These are phyloP conservation scores for Aethina tumida DNA, from an alignment of 1,140 invertebrate genomes.

Conservation along the genomic window DNA sequence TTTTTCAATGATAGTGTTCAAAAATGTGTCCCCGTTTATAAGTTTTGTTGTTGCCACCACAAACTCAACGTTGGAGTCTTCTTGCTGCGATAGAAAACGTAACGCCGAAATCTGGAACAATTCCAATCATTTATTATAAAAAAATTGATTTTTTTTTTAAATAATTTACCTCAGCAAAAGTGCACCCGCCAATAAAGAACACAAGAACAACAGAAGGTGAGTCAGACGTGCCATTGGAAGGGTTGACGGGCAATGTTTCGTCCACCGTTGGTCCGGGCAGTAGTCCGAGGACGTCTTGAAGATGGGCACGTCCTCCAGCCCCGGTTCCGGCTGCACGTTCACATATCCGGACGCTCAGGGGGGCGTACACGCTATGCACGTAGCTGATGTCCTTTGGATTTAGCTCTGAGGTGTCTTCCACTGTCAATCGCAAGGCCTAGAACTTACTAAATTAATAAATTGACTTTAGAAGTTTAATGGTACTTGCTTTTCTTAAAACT, in stretches of 20 bases:
- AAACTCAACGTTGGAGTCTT: slow-evolving; percentile 87
- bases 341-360: slow-evolving; percentile 78
- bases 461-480: neutral
- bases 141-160: slow-evolving; percentile 3
- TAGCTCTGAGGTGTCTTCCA: slow-evolving; percentile 78
- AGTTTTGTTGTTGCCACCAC: slow-evolving; percentile 88
- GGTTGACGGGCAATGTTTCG: neutral
- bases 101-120: slow-evolving; percentile 66
- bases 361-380: slow-evolving; percentile 89
- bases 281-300: slow-evolving; percentile 48
- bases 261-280: slow-evolving; percentile 35
- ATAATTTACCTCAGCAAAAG: slow-evolving; percentile 69
- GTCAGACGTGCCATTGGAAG: slow-evolving; percentile 38
- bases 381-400: slow-evolving; percentile 85
- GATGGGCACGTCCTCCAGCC: slow-evolving; percentile 69
- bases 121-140: slow-evolving; percentile 2
- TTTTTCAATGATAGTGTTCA: slow-evolving; percentile 61
- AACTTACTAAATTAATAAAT: slow-evolving; percentile 14
- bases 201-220: slow-evolving; percentile 75
- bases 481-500: slow-evolving; percentile 53
- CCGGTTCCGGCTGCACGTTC: slow-evolving; percentile 78
- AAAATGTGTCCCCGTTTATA: slow-evolving; percentile 81
- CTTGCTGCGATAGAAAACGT: slow-evolving; percentile 82
- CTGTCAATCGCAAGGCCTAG: slow-evolving; percentile 66
- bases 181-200: slow-evolving; percentile 93